phyloP scores from a whole-genome alignment of 2,888 invertebrate genomes.

The Athalia rosae region DNA sequence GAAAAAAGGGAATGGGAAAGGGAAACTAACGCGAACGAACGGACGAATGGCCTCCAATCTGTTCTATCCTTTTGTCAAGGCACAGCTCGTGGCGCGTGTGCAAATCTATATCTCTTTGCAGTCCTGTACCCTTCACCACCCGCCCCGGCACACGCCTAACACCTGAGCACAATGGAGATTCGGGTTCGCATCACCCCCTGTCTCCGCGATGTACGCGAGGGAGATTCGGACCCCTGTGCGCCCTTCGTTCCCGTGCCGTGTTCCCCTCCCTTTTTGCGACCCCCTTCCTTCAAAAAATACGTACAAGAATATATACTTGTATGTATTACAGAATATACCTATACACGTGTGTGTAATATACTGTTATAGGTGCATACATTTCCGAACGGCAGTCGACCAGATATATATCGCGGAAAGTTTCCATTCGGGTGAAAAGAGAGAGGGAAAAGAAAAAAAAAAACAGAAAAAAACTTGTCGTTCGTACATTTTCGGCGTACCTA shows the following conservation, averaged over 20 bases:
- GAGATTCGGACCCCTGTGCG: constrained; percentile 35
- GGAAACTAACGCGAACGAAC: constrained; percentile 9
- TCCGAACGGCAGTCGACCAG: no score
- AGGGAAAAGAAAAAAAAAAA: no score
- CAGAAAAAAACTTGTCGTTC: no score
- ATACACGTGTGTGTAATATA: no score
- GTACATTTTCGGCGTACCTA: no score
- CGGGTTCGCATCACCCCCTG: constrained; percentile 34
- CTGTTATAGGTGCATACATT: no score
- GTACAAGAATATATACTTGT: no score
- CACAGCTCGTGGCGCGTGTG: constrained; percentile 72
- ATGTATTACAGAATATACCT: no score
- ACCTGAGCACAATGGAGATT: constrained; percentile 71
- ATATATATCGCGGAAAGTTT: no score
- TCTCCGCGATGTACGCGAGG: neutral
- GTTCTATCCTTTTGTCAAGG: constrained; percentile 71
- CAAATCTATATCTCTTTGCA: constrained; percentile 65
- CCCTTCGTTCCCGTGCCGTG: constrained; percentile 22
- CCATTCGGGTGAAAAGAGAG: no score
- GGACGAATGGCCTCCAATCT: constrained; percentile 66
- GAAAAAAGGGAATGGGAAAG: constrained; percentile 52
- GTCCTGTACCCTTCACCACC: constrained; percentile 48
- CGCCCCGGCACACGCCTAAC: constrained; percentile 70
- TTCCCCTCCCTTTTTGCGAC: neutral
- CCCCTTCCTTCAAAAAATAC: constrained; percentile 6